Percentiles rank a stretch among this genome's conserved stretches.
These are phyloP conservation scores for Pangasius mekongensis DNA, from an alignment of 2,797 vertebrate genomes.

Conservation along the genomic window DNA sequence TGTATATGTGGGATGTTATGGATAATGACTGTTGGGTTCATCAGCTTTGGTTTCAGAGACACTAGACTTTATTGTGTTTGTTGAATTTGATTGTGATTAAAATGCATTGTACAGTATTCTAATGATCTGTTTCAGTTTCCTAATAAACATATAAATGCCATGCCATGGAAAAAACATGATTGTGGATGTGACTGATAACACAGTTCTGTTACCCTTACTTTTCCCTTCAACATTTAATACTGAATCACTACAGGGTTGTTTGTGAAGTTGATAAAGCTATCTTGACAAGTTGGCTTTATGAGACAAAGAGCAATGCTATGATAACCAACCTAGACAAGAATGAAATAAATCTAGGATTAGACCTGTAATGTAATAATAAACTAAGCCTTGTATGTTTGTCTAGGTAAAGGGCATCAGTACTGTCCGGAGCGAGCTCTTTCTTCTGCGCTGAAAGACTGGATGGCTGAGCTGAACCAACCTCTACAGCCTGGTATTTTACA, in stretches of 20 bases:
- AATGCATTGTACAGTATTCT: not conserved
- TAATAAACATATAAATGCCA: not conserved
- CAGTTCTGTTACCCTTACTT: not conserved
- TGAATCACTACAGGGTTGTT: not conserved
- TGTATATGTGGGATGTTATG: not conserved
- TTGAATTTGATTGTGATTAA: not conserved
- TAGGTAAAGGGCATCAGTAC: constrained; percentile 75
- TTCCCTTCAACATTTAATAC: not conserved
- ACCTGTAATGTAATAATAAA: not conserved
- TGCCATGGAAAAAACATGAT: not conserved
- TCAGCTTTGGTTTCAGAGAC: not conserved
- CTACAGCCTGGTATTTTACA: constrained; percentile 78
- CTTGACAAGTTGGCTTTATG: not conserved
- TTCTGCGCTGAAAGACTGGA: constrained; percentile 80
- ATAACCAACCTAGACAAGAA: no score
- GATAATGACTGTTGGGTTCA: not conserved
- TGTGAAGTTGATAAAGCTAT: not conserved
- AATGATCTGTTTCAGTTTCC: not conserved
- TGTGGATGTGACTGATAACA: not conserved
- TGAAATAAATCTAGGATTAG: not conserved
- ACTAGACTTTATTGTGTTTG: not conserved
- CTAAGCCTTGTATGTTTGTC: constrained; percentile 24
- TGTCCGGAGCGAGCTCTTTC: constrained; percentile 80
- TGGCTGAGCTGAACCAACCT: constrained; percentile 81
- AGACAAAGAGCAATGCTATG: not conserved